Evolutionary conservation across 2,797 vertebrate genomes (phyloP).

Genomic region (Apogon hyalosoma): DNA sequence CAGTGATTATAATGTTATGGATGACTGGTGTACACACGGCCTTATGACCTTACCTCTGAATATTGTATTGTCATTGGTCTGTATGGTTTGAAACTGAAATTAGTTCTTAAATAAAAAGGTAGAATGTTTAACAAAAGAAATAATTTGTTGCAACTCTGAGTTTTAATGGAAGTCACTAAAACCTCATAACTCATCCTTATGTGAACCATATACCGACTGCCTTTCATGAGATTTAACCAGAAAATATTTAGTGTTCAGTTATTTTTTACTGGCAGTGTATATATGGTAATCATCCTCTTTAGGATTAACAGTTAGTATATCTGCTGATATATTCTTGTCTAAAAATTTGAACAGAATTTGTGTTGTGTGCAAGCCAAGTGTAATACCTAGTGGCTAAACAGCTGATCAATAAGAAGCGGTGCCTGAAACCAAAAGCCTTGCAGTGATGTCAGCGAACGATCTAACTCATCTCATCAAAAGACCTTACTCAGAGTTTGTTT

Average conservation of each 20-base stretch:
- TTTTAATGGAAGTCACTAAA: background rate
- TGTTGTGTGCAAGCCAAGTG: conserved; percentile 38
- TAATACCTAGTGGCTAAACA: conserved; percentile 40
- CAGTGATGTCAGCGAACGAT: conserved; percentile 47
- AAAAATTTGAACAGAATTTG: conserved; percentile 45
- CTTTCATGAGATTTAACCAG: conserved; percentile 22
- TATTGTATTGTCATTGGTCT: too few relatives aligned
- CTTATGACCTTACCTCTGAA: too few relatives aligned
- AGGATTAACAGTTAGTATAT: conserved; percentile 32
- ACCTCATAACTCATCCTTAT: background rate
- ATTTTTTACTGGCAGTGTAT: conserved; percentile 45
- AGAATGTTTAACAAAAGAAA: too few relatives aligned
- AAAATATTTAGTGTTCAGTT: conserved; percentile 37
- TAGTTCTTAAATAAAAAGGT: too few relatives aligned
- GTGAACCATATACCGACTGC: background rate
- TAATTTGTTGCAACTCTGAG: background rate
- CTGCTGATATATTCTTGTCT: conserved; percentile 22
- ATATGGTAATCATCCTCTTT: conserved; percentile 28
- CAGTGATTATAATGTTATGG: too few relatives aligned
- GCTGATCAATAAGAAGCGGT: conserved; percentile 60
- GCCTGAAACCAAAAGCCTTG: conserved; percentile 77
- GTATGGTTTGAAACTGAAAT: too few relatives aligned
- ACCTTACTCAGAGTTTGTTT: conserved; percentile 40
- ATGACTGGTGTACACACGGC: too few relatives aligned
- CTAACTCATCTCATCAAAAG: conserved; percentile 46